Base-by-base conservation (phyloP, 92 coral and sea anemone species). In the Anthopleura xanthogrammica region DNA sequence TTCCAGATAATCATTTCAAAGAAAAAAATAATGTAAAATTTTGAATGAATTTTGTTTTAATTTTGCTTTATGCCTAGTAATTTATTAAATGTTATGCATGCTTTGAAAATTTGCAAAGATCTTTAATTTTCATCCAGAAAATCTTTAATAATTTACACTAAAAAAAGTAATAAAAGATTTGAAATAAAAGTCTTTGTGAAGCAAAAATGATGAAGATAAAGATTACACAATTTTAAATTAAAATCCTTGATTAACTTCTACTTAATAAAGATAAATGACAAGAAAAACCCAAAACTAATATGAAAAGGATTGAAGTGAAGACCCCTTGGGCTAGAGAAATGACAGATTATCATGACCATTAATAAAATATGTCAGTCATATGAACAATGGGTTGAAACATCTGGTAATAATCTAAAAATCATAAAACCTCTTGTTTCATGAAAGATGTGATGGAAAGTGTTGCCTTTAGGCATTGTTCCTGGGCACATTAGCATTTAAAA, bases 231-330 rank as follows among this genome's bases (percentile, higher is more conserved):
- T 68, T 29, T 42, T 68, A 23, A 68, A 68, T 68, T 68, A 68
- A 68, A 50, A 66, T 70, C 42, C 43, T 40, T 46, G 42, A 39
- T 81, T 60, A 81, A 81, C n/a, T 22, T 17, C 58, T 19, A 60
- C 77, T 70, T 70, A 81, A 81, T 81, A 60, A 81, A 68, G 54
- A 81, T 29, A 81, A 20, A 81, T 81, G 77, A 81, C 84, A 81
- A 13, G 55, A n/a, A 68, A 12, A 24, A 40, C 39, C 73, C 55
- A 57, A 82, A 82, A 75, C 39, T 41, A 73, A 82, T 75, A 68
- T 56, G 17, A 56, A 54, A 73, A 52, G 46, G 72, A 79, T 56
- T 83, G 55, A 83, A 68, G 70, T 81, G 74, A 70, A 66, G 57
- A 56, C 12, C 36, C 57, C 66, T 43, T 75, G 7, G 83, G 83